Evolutionary conservation across 2,888 invertebrate species (phyloP).

Genomic region (Ypsolopha sequella): DNA sequence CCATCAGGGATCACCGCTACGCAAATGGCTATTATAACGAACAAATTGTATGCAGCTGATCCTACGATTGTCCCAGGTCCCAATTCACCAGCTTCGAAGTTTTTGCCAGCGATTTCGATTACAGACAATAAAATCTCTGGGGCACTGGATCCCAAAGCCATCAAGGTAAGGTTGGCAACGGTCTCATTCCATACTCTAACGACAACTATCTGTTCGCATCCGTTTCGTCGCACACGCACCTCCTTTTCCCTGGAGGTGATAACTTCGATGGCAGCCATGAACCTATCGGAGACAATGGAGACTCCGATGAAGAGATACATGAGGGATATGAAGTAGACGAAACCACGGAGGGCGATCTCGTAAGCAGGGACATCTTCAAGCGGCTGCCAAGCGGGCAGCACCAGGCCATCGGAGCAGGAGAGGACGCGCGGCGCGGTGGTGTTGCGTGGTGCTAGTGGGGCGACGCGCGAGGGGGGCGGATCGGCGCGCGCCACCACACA

Average conservation of each 20-base stretch:
- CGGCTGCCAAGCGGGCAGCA: conserved; percentile 93
- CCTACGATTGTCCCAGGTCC: conserved; percentile 99
- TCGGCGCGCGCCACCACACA: conserved; percentile 57
- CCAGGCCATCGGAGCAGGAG: conserved; percentile 84
- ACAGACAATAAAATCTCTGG: conserved; percentile 98
- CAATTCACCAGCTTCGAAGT: conserved; percentile 95
- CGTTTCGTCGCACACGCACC: conserved; percentile 89
- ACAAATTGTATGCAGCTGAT: conserved; percentile 98
- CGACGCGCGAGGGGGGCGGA: conserved; percentile 38
- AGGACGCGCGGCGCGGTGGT: conserved; percentile 46
- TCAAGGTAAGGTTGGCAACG: conserved; percentile 97
- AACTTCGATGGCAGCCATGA: conserved; percentile 99
- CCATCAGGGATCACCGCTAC: conserved; percentile 91
- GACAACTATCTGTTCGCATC: conserved; percentile 90
- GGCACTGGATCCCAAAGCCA: conserved; percentile 98
- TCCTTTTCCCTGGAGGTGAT: conserved; percentile 98
- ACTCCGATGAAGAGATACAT: conserved; percentile 98
- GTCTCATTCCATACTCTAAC: conserved; percentile 99
- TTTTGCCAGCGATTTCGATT: conserved; percentile 96
- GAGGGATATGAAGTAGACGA: conserved; percentile 90
- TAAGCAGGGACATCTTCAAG: conserved; percentile 78
- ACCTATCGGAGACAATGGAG: conserved; percentile 98
- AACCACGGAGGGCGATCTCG: conserved; percentile 87
- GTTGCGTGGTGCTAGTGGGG: conserved; percentile 41
- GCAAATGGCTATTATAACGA: conserved; percentile 97